These are phyloP conservation scores for Epinotia nisella DNA, from an alignment of 2,888 invertebrate genomes.

Conservation along the genomic window DNA sequence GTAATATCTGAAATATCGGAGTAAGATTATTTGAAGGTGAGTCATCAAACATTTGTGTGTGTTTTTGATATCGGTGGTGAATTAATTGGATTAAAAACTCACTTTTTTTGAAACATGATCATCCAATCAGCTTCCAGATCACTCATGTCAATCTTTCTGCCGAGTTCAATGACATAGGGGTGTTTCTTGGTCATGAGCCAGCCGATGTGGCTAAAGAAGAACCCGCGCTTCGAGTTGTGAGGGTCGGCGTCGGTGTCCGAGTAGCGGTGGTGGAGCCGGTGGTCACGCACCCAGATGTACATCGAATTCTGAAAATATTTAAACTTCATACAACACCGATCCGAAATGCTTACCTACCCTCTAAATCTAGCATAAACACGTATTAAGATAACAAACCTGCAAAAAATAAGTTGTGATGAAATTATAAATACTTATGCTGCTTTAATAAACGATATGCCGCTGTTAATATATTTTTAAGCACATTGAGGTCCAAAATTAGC, in stretches of 20 bases:
- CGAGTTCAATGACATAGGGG: no score
- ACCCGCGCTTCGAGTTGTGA: constrained; percentile 88
- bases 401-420: not conserved
- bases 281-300: constrained; percentile 89
- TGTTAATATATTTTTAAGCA: not conserved
- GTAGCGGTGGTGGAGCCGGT: constrained; percentile 89
- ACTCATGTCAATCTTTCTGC: no score
- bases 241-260: constrained; percentile 86
- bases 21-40: no score
- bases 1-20: constrained; percentile 86
- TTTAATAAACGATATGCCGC: not conserved
- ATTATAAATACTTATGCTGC: not conserved
- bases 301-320: constrained; percentile 82
- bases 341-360: not conserved
- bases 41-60: no score
- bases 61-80: no score
- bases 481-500: not conserved
- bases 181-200: no score
- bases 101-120: no score
- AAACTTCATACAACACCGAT: not conserved
- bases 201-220: no score
- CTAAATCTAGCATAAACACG: no score
- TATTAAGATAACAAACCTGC: no score
- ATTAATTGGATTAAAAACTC: no score
- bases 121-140: no score